A percentile compares a stretch with the other conserved stretches of the same genome.
Conservation (phyloP, 1,140 invertebrate genomes). For the Bactericera cockerelli region DNA sequence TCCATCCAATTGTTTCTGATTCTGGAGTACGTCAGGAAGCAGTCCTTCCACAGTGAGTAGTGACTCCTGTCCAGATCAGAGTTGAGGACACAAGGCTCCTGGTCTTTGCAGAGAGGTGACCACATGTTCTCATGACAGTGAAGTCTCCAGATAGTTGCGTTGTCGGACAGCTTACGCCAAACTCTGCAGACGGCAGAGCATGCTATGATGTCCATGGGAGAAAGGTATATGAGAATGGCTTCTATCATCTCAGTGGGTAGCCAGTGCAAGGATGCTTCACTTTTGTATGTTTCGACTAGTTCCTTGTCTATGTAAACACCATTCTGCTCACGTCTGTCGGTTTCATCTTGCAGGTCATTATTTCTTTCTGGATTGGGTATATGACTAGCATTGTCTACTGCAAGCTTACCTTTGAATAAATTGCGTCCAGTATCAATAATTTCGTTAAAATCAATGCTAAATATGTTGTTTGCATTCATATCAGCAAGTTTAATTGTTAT, state of each 20-base stretch:
- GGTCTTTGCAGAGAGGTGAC: neutral
- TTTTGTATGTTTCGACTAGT: no score
- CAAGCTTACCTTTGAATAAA: no score
- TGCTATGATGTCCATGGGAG: neutral
- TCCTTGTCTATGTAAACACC: no score
- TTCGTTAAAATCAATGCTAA: no score
- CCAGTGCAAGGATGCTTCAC: no score
- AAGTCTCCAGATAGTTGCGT: neutral
- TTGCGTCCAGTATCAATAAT: no score
- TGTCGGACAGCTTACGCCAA: neutral
- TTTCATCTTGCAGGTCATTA: no score
- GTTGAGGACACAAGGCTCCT: neutral
- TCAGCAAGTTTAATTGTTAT: no score
- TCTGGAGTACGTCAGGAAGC: neutral
- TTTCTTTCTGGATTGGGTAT: no score
- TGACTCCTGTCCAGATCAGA: neutral
- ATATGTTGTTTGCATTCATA: no score
- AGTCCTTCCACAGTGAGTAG: neutral
- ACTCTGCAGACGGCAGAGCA: neutral
- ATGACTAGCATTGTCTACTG: no score
- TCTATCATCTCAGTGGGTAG: neutral
- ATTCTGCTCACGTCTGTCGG: no score
- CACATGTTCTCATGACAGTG: neutral
- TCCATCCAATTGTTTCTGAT: constrained; percentile 7
- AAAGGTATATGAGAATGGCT: neutral